Conservation (phyloP, 2,797 vertebrate species). For the Acipenser oxyrinchus region DNA sequence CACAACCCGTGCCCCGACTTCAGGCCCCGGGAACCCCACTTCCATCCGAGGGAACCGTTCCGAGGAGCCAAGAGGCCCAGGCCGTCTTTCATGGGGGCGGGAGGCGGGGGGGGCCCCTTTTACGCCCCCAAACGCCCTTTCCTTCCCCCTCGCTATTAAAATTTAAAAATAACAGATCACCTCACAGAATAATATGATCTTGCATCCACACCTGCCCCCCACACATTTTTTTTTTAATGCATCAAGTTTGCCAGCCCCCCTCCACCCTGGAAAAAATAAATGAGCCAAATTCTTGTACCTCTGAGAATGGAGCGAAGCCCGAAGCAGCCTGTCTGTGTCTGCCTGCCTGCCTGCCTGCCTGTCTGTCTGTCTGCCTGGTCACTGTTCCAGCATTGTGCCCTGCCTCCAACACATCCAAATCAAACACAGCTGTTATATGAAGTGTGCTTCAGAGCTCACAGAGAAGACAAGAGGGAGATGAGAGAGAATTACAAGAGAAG, state of each 20-base stretch:
- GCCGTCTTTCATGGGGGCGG: constrained; percentile 60
- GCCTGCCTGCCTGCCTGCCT: too few species aligned
- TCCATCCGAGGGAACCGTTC: constrained; percentile 57
- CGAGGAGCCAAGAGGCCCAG: constrained; percentile 71
- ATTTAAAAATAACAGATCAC: constrained; percentile 14
- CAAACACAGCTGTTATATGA: too few species aligned
- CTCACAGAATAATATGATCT: not conserved
- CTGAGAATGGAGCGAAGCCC: too few species aligned
- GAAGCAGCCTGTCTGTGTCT: too few species aligned
- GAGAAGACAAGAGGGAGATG: constrained; percentile 13
- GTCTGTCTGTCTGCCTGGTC: too few species aligned
- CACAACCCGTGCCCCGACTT: constrained; percentile 58
- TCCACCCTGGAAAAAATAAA: too few species aligned
- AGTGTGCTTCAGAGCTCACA: too few species aligned
- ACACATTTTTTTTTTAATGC: not conserved
- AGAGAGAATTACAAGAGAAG: constrained; percentile 23
- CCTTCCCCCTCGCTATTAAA: constrained; percentile 88
- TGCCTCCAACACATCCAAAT: too few species aligned
- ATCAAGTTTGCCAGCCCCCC: too few species aligned
- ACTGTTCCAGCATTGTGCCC: too few species aligned
- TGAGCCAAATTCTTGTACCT: too few species aligned
- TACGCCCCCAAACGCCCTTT: constrained; percentile 86
- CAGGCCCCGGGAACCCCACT: constrained; percentile 54
- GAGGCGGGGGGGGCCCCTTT: constrained; percentile 57
- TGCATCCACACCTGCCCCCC: not conserved